A percentile compares a stretch with the other conserved stretches of the same genome.
Conservation (phyloP, 2,113 vertebrate genomes). For the Ptilonorhynchus violaceus region DNA sequence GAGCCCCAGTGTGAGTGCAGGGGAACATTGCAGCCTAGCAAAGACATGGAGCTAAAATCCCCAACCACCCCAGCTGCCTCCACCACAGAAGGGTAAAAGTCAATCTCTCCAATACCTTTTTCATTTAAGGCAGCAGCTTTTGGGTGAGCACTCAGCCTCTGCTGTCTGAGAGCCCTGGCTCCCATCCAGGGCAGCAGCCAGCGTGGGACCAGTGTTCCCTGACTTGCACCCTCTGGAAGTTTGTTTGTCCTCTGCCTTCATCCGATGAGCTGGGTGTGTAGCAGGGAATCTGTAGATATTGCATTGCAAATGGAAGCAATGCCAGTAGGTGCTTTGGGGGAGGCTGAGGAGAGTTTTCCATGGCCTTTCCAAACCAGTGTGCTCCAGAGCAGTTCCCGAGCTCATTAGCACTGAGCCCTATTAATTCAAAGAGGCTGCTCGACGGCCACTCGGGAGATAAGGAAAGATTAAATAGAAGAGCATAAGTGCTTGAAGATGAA, state of each 20-base stretch:
- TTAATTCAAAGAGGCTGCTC: slow-evolving; percentile 33
- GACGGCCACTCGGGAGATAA: not conserved
- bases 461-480: slow-evolving; percentile 27
- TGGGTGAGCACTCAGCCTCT: not conserved
- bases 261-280: not conserved
- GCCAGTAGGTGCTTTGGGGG: not conserved
- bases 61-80: not conserved
- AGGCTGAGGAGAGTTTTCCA: not conserved
- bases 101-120: not conserved
- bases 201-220: accelerated
- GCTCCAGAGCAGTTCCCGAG: not conserved
- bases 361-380: not conserved
- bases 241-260: not conserved
- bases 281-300: not conserved
- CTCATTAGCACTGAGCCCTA: not conserved
- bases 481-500: not conserved
- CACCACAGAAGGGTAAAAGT: not conserved
- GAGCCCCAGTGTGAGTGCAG: not conserved
- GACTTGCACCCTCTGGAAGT: not conserved
- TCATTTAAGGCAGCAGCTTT: not conserved
- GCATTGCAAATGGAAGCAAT: not conserved
- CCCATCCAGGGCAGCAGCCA: too few species aligned
- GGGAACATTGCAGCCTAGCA: not conserved
- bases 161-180: not conserved
- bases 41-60: not conserved